Conservation (phyloP, 64 coral and sea anemone genomes). For the Montipora sp. region DNA sequence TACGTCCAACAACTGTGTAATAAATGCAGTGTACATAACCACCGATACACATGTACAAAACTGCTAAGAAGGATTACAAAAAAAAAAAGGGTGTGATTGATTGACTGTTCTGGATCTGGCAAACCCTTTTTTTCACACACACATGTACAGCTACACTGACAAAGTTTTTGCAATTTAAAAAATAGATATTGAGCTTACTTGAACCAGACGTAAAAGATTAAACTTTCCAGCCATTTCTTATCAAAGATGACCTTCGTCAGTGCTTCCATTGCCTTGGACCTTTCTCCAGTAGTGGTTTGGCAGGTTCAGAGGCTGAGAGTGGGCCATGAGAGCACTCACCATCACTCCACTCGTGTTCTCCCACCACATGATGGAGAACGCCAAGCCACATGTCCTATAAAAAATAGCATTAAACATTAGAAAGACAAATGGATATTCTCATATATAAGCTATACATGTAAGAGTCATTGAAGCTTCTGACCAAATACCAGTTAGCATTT, state of each 20-base stretch:
- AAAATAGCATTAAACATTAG: neutral
- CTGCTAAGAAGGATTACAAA: too few species aligned
- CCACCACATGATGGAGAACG: conserved; percentile 6
- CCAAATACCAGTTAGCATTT: neutral
- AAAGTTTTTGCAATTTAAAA: too few species aligned
- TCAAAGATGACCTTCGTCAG: neutral
- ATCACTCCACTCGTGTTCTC: conserved; percentile 33
- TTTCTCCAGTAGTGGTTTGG: neutral
- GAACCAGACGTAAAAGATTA: too few species aligned
- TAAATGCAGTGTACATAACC: too few species aligned
- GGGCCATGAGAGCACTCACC: conserved; percentile 26
- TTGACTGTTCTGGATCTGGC: too few species aligned
- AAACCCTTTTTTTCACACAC: too few species aligned
- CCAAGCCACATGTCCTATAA: conserved; percentile 11
- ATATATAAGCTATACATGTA: neutral
- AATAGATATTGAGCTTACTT: too few species aligned
- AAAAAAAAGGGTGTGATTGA: too few species aligned
- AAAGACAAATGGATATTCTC: neutral
- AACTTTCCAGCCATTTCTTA: neutral
- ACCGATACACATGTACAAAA: too few species aligned
- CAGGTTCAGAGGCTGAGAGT: neutral
- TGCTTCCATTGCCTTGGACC: conserved; percentile 10
- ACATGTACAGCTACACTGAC: too few species aligned
- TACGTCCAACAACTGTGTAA: too few species aligned
- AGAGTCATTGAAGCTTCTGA: neutral